Evolutionary conservation across 2,113 vertebrate genomes (phyloP), one percentile per base, ranked within the genome.

Genomic region (Lepisosteus oculatus): DNA sequence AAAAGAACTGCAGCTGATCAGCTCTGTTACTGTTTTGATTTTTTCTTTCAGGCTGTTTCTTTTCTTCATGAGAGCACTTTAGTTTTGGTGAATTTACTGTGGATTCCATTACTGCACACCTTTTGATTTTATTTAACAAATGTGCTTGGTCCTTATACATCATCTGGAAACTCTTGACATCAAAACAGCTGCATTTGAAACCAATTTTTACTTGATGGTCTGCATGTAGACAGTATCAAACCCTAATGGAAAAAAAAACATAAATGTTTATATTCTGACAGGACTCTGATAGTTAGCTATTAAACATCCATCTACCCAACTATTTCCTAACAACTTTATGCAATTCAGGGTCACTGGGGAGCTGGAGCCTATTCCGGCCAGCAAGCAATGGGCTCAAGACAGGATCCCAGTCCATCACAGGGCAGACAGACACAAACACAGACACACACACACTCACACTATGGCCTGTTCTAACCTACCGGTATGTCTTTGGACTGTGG

Each of bases 141-240:
- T 79, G 80, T 83, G 81, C 84, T 85, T 80, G 78, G 82, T 83
- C 75, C 77, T 79, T 80, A 57, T 41, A 61, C 79, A 76, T 87
- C 88, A 89, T 90, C 85, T 87, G 85, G 86, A 89, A 85, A 81
- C 76, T 74, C 82, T 85, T 88, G 61, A 68, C 76, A 69, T 78
- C 76, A 80, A 77, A 83, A 76, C 68, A 65, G 57, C 72, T 81
- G 73, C 83, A 83, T 88, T 91, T 84, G 77, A 78, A 88, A 81
- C 79, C 84, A 84, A 91, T 89, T 90, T 85, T 76, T 81, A 84
- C 81, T 89, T 92, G 89, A 90, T 91, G 90, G 89, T 90, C 88
- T 90, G 82, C 67, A 67, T 86, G 86, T 83, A 83, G 78, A 81
- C 77, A 74, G 72, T 84, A 84, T 87, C 77, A 77, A 75, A 76